Evolutionary conservation across 2,888 invertebrate species (phyloP).

Genomic region (Pseudanteris insignis): DNA sequence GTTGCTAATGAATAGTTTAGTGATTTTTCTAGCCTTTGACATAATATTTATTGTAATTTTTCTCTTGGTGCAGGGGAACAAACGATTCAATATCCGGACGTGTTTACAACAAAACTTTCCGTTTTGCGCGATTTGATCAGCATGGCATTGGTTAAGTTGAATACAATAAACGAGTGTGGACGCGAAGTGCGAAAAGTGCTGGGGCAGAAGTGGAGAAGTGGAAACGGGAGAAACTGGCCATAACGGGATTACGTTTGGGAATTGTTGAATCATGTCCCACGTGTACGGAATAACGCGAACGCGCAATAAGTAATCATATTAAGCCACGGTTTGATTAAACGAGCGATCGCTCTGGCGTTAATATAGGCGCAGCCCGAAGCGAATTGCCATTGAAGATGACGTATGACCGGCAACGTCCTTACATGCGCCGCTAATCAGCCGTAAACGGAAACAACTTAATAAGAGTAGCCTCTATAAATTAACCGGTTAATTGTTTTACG

Average conservation of each 20-base stretch:
- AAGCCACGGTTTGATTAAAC: constrained; percentile 59
- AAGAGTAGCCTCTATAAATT: no score
- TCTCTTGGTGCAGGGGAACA: no score
- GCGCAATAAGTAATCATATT: constrained; percentile 61
- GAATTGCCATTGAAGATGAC: constrained; percentile 56
- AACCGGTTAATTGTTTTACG: no score
- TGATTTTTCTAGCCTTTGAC: no score
- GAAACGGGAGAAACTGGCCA: constrained; percentile 46
- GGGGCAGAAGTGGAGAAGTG: constrained; percentile 43
- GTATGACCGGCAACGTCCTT: constrained; percentile 12
- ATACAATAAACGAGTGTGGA: constrained; percentile 14
- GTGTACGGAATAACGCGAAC: constrained; percentile 54
- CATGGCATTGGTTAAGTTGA: constrained; percentile 20
- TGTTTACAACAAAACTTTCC: background rate
- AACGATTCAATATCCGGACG: no score
- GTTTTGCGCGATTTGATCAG: constrained; percentile 11
- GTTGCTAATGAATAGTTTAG: no score
- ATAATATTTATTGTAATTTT: no score
- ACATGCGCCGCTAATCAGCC: constrained; percentile 14
- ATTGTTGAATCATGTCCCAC: constrained; percentile 59
- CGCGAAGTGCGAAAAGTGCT: constrained; percentile 42
- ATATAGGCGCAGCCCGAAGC: constrained; percentile 50
- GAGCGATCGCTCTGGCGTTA: constrained; percentile 55
- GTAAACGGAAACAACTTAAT: constrained; percentile 4
- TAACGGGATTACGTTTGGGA: constrained; percentile 55